Conservation (phyloP, 2,113 vertebrate species). For the Miniopterus natalensis region DNA sequence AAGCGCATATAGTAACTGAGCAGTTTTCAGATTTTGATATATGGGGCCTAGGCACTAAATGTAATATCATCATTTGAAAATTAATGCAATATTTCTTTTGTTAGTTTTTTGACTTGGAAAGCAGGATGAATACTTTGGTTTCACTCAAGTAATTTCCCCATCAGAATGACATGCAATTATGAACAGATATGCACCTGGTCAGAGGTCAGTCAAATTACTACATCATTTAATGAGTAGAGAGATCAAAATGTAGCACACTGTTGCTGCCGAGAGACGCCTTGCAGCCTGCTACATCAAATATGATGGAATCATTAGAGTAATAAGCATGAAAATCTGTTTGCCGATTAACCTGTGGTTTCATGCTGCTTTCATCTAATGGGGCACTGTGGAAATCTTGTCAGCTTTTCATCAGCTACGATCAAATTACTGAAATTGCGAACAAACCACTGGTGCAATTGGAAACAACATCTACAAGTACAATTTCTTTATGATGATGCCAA, state of each 20-base stretch:
- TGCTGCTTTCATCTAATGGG: conserved; percentile 94
- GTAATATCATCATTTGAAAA: conserved; percentile 99
- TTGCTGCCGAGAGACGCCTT: conserved; percentile 91
- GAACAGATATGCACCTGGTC: conserved; percentile 93
- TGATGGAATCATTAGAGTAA: conserved; percentile 99
- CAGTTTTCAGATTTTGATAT: conserved; percentile 96
- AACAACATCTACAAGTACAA: conserved; percentile 88
- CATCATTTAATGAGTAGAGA: conserved; percentile 95
- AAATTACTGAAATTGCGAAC: conserved; percentile 92
- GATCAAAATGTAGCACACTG: conserved; percentile 93
- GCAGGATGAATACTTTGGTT: conserved; percentile 89
- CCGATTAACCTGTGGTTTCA: conserved; percentile 95
- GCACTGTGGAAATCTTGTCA: conserved; percentile 91
- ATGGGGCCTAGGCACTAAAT: conserved; percentile 96
- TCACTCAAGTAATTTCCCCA: conserved; percentile 90
- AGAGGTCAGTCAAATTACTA: conserved; percentile 98
- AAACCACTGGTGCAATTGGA: conserved; percentile 90
- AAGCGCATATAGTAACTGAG: conserved; percentile 97
- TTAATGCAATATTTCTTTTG: conserved; percentile 99
- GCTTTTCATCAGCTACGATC: conserved; percentile 94
- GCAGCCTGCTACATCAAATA: conserved; percentile 94
- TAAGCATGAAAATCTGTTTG: conserved; percentile 99
- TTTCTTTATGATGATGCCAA: conserved; percentile 88
- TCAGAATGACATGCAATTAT: conserved; percentile 98
- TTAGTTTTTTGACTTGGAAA: conserved; percentile 91